Conservation (phyloP, 2,113 vertebrate genomes). For the Oncorhynchus kisutch region DNA sequence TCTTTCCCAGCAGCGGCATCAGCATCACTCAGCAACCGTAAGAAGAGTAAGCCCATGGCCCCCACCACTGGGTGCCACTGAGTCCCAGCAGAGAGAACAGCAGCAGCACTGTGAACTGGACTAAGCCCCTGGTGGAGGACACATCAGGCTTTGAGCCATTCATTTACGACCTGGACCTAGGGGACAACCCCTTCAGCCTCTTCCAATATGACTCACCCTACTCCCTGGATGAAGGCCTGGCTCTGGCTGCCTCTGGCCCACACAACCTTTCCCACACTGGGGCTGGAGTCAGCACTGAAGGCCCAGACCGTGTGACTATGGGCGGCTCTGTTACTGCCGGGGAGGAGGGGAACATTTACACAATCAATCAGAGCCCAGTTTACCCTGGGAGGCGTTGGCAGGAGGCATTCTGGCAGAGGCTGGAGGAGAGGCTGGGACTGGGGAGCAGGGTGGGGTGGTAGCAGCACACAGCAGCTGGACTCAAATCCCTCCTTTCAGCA, state of each 20-base stretch:
- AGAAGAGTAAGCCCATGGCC: conserved; percentile 65
- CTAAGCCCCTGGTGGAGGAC: conserved; percentile 24
- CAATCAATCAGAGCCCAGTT: conserved; percentile 10
- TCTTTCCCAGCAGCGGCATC: neutral
- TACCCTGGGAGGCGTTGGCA: neutral
- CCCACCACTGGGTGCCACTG: conserved; percentile 29
- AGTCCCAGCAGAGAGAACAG: conserved; percentile 26
- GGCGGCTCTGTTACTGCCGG: neutral
- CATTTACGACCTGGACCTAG: conserved; percentile 48
- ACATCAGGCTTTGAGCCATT: conserved; percentile 45
- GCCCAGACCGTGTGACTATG: neutral
- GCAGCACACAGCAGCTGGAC: conserved; percentile 4
- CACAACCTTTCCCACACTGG: neutral
- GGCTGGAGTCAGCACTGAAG: neutral
- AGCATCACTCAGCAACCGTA: conserved; percentile 55
- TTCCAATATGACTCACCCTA: conserved; percentile 52
- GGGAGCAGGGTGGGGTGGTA: too few species aligned
- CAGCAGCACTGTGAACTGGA: conserved; percentile 36
- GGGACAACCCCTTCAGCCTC: conserved; percentile 39
- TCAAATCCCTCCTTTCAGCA: conserved; percentile 5
- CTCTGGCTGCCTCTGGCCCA: neutral
- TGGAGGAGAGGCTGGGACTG: too few species aligned
- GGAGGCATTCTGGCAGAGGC: conserved; percentile 1
- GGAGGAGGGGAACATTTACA: conserved; percentile 5
- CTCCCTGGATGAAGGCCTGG: conserved; percentile 34